Conservation (phyloP, 2,888 invertebrate genomes). For the Hoplodrina ambigua region DNA sequence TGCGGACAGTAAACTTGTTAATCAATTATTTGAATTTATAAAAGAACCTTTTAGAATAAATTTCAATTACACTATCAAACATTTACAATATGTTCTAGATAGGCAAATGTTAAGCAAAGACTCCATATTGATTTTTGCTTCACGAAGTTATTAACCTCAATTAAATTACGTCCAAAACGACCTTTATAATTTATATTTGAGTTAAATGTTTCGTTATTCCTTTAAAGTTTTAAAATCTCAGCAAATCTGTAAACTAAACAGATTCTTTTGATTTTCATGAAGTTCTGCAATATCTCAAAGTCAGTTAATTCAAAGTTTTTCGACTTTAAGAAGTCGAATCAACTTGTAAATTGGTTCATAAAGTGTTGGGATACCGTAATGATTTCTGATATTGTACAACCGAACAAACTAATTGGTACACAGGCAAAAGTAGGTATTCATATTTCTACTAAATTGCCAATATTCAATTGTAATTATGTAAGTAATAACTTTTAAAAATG, state of each 20-base stretch:
- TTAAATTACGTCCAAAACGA: neutral
- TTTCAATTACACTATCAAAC: conserved; percentile 14
- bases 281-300: conserved; percentile 14
- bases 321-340: neutral
- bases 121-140: neutral
- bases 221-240: conserved; percentile 12
- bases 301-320: conserved; percentile 4
- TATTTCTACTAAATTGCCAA: too few species aligned
- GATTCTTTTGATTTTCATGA: conserved; percentile 26
- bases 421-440: too few species aligned
- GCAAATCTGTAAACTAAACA: conserved; percentile 4
- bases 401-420: too few species aligned
- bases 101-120: neutral
- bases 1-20: conserved; percentile 8
- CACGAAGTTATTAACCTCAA: neutral
- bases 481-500: too few species aligned
- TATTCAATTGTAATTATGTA: too few species aligned
- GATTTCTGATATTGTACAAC: conserved; percentile 5
- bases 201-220: neutral
- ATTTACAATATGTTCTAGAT: conserved; percentile 12
- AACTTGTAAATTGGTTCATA: conserved; percentile 23
- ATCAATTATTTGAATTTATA: conserved; percentile 7
- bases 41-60: neutral
- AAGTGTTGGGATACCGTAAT: conserved; percentile 17
- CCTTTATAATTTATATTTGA: conserved; percentile 5